Evolutionary conservation across 2,888 invertebrate species (phyloP).

Genomic region (Polydrusus tereticollis): DNA sequence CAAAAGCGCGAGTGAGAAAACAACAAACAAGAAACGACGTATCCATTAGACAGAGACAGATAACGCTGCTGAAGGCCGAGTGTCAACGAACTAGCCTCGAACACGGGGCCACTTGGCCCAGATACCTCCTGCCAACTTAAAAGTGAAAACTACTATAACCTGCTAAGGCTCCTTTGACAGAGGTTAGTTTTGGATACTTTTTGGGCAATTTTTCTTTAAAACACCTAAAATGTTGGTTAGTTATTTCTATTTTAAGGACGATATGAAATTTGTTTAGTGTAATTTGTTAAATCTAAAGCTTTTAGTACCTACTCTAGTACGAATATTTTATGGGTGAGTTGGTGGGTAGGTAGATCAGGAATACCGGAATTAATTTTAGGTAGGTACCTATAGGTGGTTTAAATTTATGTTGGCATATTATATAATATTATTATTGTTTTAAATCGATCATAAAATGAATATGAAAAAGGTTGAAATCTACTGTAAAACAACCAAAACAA

Average conservation of each 20-base stretch:
- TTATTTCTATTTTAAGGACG: too few relatives aligned
- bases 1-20: constrained; percentile 61
- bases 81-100: constrained; percentile 74
- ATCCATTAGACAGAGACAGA: constrained; percentile 55
- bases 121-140: constrained; percentile 57
- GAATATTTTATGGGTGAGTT: too few relatives aligned
- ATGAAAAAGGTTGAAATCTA: too few relatives aligned
- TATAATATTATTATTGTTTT: too few relatives aligned
- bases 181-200: constrained; percentile 37
- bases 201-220: neutral
- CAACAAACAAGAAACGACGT: constrained; percentile 28
- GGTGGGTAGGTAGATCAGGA: neutral
- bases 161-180: constrained; percentile 31
- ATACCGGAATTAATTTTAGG: neutral
- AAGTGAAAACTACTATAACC: constrained; percentile 61
- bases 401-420: too few relatives aligned
- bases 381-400: too few relatives aligned
- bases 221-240: neutral
- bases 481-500: too few relatives aligned
- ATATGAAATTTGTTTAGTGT: too few relatives aligned
- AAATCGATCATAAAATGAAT: too few relatives aligned
- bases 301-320: too few relatives aligned
- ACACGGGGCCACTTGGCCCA: constrained; percentile 64
- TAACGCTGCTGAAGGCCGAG: constrained; percentile 70
- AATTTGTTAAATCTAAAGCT: too few relatives aligned